Evolutionary conservation across 2,113 vertebrate species (phyloP), one percentile per base, ranked within the genome.

Genomic region (Butastur rufipennis): DNA sequence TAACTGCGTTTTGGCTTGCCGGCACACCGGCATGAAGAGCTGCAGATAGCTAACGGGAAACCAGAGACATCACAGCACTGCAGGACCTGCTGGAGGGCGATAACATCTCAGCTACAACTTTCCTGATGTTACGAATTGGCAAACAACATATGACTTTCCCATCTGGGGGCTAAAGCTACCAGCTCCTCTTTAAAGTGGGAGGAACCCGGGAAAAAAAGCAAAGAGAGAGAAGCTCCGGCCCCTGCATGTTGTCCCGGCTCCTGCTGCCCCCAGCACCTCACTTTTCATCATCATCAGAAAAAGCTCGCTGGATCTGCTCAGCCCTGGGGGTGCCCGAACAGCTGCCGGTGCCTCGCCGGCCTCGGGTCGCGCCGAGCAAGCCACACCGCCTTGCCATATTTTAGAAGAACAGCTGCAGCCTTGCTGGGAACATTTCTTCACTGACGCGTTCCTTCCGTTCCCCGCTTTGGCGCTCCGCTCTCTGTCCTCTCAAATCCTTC

Each of bases 121-220:
- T 7, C 45, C 68, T 7, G 43, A 11, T 5, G 1, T 0, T 3
- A 6, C 5, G 5, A 27, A n/a, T 3, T 2, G 22, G 10, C 1
- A 6, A 81, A 47, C 72, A 65, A 77, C 38, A 10, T 1, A 11
- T 0, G 2, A 0, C 19, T 36, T 74, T 36, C 55, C 66, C 29
- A 2, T 26, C 1, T 4, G 7, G 29, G 25, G 40, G 36, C 26
- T 45, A 1, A 38, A 65, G 26, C n/a, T 9, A 18, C 25, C 14
- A 7, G 62, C 62, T 96, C 71, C 38, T 61, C 42, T 34, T 38
- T 8, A 2, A 18, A 21, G 20, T 3, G 50, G 27, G 66, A 92
- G 34, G n/a, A 40, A 36, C n/a, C 27, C 1, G 1, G 31, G 70
- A 13, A 14, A 18, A 26, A 81, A 56, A 55, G 21, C 38, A n/a